Conservation (phyloP, 2,113 vertebrate species). For the Semnornis frantzii region DNA sequence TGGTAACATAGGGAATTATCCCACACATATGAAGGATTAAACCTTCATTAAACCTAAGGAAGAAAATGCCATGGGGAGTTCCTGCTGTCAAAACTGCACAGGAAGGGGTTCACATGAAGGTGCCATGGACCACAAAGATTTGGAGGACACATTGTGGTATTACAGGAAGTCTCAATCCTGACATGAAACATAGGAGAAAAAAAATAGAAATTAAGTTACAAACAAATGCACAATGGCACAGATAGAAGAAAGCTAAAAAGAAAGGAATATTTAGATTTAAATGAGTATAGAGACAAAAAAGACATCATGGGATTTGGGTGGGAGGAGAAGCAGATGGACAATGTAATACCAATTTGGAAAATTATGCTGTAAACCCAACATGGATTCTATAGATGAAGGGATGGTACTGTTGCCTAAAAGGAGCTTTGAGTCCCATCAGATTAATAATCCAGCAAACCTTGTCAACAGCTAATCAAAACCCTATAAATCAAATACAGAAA, state of each 20-base stretch:
- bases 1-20: no score
- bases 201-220: neutral
- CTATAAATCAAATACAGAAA: neutral
- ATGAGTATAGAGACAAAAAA: neutral
- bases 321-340: neutral
- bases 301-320: neutral
- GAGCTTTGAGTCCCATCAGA: neutral
- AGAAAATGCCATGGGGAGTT: neutral
- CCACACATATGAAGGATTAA: neutral
- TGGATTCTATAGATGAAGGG: neutral
- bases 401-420: neutral
- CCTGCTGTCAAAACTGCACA: neutral
- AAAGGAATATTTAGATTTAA: neutral
- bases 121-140: neutral
- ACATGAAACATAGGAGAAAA: neutral
- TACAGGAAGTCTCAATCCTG: neutral
- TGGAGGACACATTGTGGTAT: neutral
- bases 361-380: neutral
- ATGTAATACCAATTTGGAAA: neutral
- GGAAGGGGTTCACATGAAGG: neutral
- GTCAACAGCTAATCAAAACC: neutral
- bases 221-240: neutral
- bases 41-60: no score
- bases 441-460: neutral
- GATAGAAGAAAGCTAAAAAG: neutral